Evolutionary conservation across 2,113 vertebrate genomes (phyloP), one percentile per base, ranked within the genome.

Genomic region (Paraplagusia blochii): DNA sequence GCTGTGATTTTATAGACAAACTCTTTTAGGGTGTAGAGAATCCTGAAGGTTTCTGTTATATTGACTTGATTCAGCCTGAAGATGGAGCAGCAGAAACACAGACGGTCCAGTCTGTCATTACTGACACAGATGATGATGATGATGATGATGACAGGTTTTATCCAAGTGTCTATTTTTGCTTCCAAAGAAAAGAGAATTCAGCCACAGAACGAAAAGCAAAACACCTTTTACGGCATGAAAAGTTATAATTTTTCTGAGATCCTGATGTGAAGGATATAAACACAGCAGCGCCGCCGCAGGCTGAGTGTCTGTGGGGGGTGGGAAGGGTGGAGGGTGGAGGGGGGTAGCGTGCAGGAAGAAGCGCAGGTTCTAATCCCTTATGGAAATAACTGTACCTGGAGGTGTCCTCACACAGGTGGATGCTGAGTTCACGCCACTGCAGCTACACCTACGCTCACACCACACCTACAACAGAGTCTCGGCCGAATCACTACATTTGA

Each of bases 261-360:
- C 34, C 33, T 48, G 47, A 66, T 63, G 61, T 22, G 9, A 54
- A 51, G 45, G 57, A 70, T 57, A 13, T 2, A 56, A 47, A 57
- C 11, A 19, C 18, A 75, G 50, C 47, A 58, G 63, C 65, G 1
- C 3, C 1, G 49, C 79, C 71, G 19, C 33, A 0, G 71, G 79
- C 63, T 43, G 40, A 54, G 57, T 61, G 53, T 36, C 9, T 65
- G 56, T 55, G 57, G 55, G 66, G 55, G 63, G 74, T 43, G 52
- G 74, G 57, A 58, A 62, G 63, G 62, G 66, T 70, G 72, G 65
- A 66, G 58, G 53, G 70, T 60, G 44, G 15, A n/a, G n/a, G n/a
- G n/a, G 6, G 2, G 22, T 29, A 29, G 22, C 22, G 22, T 29
- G 22, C 22, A 29, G 22, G 22, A 29, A 29, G 22, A 2, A 2